phyloP scores from a whole-genome alignment of 92 coral and sea anemone species.

The Zoanthus sociatus region DNA sequence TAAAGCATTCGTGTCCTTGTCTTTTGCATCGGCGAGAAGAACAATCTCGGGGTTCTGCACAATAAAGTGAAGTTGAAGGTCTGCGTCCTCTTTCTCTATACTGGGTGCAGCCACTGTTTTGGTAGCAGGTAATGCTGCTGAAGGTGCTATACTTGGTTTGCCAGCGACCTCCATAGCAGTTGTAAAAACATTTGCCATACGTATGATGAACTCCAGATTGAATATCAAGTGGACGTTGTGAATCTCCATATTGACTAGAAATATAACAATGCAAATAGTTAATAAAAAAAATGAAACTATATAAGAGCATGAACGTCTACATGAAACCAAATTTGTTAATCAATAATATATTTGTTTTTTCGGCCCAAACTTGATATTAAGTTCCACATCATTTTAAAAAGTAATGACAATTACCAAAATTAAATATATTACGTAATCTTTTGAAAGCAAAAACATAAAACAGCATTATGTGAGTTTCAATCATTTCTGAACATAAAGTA shows the following conservation, averaged over 20 bases:
- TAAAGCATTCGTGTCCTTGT: constrained; percentile 88
- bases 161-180: constrained; percentile 77
- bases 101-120: constrained; percentile 51
- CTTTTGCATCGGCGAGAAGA: constrained; percentile 93
- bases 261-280: not conserved
- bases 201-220: constrained; percentile 86
- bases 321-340: no score
- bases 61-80: constrained; percentile 68
- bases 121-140: constrained; percentile 23
- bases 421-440: no score
- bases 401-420: no score
- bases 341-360: no score
- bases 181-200: constrained; percentile 82
- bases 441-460: no score
- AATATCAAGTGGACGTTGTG: constrained; percentile 77
- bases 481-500: not conserved
- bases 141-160: constrained; percentile 18
- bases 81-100: constrained; percentile 70
- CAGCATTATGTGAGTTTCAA: not conserved
- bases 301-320: no score
- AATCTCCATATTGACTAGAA: constrained; percentile 70
- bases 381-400: no score
- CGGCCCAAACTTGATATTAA: no score
- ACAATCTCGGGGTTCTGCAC: constrained; percentile 93
- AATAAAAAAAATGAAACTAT: no score